These are phyloP conservation scores for Caradrina clavipalpis DNA, from an alignment of 2,888 invertebrate species.

Conservation along the genomic window DNA sequence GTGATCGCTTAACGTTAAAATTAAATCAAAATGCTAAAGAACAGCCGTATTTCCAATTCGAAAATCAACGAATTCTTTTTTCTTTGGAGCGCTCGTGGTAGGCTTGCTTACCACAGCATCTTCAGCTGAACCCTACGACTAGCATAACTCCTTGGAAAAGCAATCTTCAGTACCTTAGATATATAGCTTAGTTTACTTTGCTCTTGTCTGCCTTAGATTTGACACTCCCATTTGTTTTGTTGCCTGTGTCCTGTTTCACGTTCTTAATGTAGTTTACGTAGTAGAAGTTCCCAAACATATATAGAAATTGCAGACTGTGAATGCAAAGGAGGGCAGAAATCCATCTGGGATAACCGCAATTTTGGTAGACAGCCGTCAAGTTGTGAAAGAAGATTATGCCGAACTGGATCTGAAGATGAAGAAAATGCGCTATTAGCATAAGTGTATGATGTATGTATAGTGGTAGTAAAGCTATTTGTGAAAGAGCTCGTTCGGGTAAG, in stretches of 20 bases:
- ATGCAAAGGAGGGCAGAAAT: slow-evolving; percentile 33
- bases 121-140: slow-evolving; percentile 17
- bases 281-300: slow-evolving; percentile 69
- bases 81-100: background rate
- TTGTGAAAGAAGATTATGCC: slow-evolving; percentile 63
- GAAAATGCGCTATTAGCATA: background rate
- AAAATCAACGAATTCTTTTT: background rate
- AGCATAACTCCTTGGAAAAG: slow-evolving; percentile 10
- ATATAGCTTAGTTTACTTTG: slow-evolving; percentile 42
- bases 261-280: slow-evolving; percentile 57
- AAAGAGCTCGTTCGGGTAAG: no score
- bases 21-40: no score
- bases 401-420: slow-evolving; percentile 62
- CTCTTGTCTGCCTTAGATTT: slow-evolving; percentile 21
- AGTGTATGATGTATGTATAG: background rate
- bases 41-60: background rate
- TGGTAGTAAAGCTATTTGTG: no score
- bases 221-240: slow-evolving; percentile 8
- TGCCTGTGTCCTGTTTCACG: background rate
- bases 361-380: slow-evolving; percentile 33
- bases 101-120: slow-evolving; percentile 2
- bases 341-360: slow-evolving; percentile 66
- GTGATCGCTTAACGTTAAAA: no score
- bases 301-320: slow-evolving; percentile 54
- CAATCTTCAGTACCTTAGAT: background rate